Percentiles rank a stretch among this genome's conserved stretches.
Conservation (phyloP, 2,888 invertebrate genomes). For the Noctua fimbriata region DNA sequence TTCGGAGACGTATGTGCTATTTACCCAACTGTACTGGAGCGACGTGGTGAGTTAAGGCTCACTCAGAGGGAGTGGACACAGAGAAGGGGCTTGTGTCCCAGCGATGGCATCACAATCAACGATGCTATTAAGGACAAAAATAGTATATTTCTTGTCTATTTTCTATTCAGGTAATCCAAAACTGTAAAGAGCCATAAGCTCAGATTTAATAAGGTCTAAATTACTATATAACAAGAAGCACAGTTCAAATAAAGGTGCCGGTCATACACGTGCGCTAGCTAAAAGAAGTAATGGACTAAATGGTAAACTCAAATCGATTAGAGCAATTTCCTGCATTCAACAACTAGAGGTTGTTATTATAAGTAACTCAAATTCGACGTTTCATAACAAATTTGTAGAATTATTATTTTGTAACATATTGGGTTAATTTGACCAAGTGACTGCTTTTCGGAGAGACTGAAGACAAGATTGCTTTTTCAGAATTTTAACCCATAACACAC, state of each 20-base stretch:
- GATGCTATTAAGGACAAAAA: no score
- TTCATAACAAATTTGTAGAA: background rate
- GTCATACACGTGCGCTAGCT: background rate
- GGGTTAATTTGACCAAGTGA: no score
- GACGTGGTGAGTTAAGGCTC: background rate
- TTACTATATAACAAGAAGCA: background rate
- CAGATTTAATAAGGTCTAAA: background rate
- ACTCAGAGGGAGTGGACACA: background rate
- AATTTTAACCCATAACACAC: background rate
- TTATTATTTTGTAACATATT: background rate
- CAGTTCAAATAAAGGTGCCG: background rate
- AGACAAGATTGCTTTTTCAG: background rate
- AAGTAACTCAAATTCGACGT: background rate
- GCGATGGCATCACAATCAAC: no score
- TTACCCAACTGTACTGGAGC: background rate
- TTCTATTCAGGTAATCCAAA: no score
- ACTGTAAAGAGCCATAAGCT: background rate
- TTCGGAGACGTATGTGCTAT: background rate
- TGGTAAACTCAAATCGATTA: constrained; percentile 23
- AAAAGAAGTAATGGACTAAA: constrained; percentile 14
- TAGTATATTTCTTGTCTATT: no score
- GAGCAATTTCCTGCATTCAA: constrained; percentile 17
- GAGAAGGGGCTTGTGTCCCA: background rate
- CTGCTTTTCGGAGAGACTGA: no score
- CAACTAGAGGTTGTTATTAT: background rate